A percentile compares a stretch with the other conserved stretches of the same genome.
phyloP scores from a whole-genome alignment of 2,888 invertebrate genomes.

The Metallyticus violacea region DNA sequence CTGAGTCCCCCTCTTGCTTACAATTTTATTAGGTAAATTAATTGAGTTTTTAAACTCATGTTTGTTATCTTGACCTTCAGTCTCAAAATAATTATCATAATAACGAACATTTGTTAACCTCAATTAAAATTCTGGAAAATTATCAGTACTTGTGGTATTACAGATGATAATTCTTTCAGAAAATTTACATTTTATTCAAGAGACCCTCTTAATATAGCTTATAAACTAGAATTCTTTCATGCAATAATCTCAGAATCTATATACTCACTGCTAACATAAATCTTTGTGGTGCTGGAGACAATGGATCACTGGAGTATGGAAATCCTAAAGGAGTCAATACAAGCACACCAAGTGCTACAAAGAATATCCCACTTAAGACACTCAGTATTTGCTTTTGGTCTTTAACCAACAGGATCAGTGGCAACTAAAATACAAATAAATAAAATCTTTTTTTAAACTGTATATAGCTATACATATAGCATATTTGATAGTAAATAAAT shows the following conservation, averaged over 20 bases:
- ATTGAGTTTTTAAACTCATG: too few relatives aligned
- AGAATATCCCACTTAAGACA: constrained; percentile 52
- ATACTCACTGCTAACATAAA: constrained; percentile 67
- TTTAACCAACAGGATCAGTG: constrained; percentile 47
- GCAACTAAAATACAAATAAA: constrained; percentile 43
- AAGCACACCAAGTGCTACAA: constrained; percentile 55
- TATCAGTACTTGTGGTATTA: too few relatives aligned
- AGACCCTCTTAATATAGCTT: neutral
- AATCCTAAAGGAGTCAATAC: constrained; percentile 67
- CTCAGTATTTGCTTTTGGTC: constrained; percentile 54
- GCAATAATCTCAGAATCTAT: neutral
- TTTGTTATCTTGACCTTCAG: too few relatives aligned
- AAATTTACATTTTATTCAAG: neutral
- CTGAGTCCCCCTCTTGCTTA: too few relatives aligned
- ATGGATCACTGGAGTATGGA: constrained; percentile 66
- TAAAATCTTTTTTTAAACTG: too few relatives aligned
- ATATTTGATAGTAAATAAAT: neutral
- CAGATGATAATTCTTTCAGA: too few relatives aligned
- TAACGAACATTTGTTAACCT: too few relatives aligned
- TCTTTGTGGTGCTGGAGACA: constrained; percentile 66
- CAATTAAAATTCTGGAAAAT: too few relatives aligned
- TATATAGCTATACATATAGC: neutral
- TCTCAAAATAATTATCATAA: too few relatives aligned
- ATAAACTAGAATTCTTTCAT: neutral
- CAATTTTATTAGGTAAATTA: too few relatives aligned